phyloP scores from a whole-genome alignment of 2,888 invertebrate species.

The Ceraclea dissimilis region DNA sequence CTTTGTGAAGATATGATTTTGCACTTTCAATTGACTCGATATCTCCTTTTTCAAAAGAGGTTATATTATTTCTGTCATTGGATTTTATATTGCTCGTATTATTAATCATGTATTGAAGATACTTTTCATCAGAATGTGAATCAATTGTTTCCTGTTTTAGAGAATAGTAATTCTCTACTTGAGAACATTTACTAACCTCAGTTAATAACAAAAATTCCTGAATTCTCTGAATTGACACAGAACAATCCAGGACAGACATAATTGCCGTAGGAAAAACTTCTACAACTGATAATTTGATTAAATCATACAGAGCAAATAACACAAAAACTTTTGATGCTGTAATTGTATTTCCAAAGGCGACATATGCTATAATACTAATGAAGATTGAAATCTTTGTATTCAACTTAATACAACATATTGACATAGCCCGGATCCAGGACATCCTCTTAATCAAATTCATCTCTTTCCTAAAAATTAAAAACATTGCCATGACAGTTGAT shows the following conservation, averaged over 20 bases:
- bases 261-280: slow-evolving; percentile 75
- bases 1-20: not conserved
- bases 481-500: slow-evolving; percentile 26
- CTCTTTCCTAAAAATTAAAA: slow-evolving; percentile 50
- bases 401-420: slow-evolving; percentile 65
- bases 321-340: slow-evolving; percentile 73
- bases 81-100: not conserved
- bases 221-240: slow-evolving; percentile 64
- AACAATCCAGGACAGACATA: slow-evolving; percentile 66
- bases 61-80: slow-evolving; percentile 23
- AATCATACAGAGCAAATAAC: slow-evolving; percentile 73
- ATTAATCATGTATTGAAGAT: not conserved
- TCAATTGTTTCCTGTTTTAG: not conserved
- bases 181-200: slow-evolving; percentile 30
- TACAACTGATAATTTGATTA: slow-evolving; percentile 68
- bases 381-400: slow-evolving; percentile 75
- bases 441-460: slow-evolving; percentile 59
- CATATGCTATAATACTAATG: slow-evolving; percentile 62
- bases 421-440: slow-evolving; percentile 59
- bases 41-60: not conserved
- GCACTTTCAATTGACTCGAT: not conserved
- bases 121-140: not conserved
- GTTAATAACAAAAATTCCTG: slow-evolving; percentile 54
- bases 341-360: slow-evolving; percentile 55
- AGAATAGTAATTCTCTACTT: not conserved